phyloP scores from a whole-genome alignment of 2,888 invertebrate species.

The Andrena haemorrhoa region DNA sequence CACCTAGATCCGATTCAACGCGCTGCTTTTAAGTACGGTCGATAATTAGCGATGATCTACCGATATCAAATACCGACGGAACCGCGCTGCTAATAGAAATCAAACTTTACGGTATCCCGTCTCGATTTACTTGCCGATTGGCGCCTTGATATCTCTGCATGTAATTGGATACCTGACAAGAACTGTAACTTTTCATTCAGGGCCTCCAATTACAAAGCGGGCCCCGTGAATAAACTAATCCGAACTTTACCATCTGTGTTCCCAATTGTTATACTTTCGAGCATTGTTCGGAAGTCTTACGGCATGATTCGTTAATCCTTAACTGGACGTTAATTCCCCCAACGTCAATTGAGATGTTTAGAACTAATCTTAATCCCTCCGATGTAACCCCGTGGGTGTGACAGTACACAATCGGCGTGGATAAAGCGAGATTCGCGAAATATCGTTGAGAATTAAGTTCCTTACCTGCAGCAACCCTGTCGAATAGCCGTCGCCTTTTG shows the following conservation, averaged over 20 bases:
- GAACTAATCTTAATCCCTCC: not conserved
- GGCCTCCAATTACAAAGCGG: not conserved
- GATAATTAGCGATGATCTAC: not conserved
- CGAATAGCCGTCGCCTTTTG: not conserved
- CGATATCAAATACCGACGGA: not conserved
- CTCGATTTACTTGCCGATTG: not conserved
- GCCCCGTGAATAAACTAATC: too few species aligned
- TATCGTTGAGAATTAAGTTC: not conserved
- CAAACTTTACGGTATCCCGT: not conserved
- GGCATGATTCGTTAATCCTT: too few species aligned
- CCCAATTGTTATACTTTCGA: not conserved
- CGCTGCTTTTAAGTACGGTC: not conserved
- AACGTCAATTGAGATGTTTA: not conserved
- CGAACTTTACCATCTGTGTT: too few species aligned
- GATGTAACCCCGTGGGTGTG: not conserved
- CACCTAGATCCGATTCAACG: not conserved
- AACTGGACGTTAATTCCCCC: too few species aligned
- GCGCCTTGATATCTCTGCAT: not conserved
- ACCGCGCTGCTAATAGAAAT: not conserved
- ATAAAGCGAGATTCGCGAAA: not conserved
- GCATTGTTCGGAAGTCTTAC: not conserved
- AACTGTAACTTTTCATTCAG: not conserved
- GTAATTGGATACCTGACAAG: not conserved
- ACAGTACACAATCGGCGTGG: not conserved
- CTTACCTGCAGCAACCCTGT: conserved; percentile 22